These are phyloP conservation scores for Sinotaia quadrata DNA, from an alignment of 2,888 invertebrate species.

Conservation along the genomic window DNA sequence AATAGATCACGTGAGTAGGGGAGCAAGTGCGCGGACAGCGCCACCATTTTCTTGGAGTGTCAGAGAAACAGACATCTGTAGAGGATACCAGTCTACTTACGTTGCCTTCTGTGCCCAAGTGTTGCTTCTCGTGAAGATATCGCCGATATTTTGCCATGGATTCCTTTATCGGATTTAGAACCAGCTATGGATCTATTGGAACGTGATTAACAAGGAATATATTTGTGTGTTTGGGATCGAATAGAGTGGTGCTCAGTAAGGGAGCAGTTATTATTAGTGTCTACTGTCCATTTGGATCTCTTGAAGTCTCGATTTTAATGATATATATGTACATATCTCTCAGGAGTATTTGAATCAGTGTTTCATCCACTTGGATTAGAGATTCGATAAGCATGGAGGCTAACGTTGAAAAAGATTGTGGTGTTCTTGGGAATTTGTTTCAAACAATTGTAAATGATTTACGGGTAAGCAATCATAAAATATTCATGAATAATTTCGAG, in stretches of 20 bases:
- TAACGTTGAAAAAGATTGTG: constrained; percentile 66
- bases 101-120: not conserved
- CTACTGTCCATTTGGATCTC: not conserved
- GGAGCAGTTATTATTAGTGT: constrained; percentile 20
- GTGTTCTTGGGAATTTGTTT: constrained; percentile 91
- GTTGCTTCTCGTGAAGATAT: not conserved
- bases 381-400: constrained; percentile 50
- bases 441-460: constrained; percentile 96
- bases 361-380: not conserved
- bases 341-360: not conserved
- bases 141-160: constrained; percentile 12
- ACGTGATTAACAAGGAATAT: constrained; percentile 14
- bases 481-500: too few relatives aligned
- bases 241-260: constrained; percentile 25
- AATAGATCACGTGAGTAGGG: constrained; percentile 38
- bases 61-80: constrained; percentile 1
- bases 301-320: constrained; percentile 1
- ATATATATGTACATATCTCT: not conserved
- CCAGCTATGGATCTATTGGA: constrained; percentile 18
- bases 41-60: constrained; percentile 13
- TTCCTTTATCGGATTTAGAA: constrained; percentile 11
- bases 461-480: constrained; percentile 87
- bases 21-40: constrained; percentile 37
- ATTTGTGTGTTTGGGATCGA: not conserved
- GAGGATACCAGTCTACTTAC: constrained; percentile 7